Evolutionary conservation across 2,888 invertebrate species (phyloP).

Genomic region (Caenorhabditis sp.): DNA sequence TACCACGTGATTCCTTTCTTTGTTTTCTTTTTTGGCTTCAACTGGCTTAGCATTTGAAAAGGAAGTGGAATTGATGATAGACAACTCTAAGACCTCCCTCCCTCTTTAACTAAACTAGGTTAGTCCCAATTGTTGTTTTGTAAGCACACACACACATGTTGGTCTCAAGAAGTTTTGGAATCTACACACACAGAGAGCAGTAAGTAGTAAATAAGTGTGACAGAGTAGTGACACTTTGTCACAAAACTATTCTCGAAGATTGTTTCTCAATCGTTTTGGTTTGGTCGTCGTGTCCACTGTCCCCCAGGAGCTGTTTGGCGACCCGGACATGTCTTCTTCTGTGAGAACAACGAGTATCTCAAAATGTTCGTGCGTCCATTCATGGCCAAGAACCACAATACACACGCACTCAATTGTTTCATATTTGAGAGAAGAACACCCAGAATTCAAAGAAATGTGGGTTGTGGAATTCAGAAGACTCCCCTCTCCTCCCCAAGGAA

Average conservation of each 20-base stretch:
- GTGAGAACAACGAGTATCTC: conserved; percentile 6
- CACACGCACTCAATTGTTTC: conserved; percentile 50
- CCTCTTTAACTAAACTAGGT: conserved; percentile 48
- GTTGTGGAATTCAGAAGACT: conserved; percentile 45
- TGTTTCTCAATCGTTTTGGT: conserved; percentile 24
- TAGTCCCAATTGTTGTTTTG: conserved; percentile 47
- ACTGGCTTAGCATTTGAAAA: conserved; percentile 21
- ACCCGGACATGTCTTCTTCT: conserved; percentile 44
- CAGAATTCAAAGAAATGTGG: conserved; percentile 27
- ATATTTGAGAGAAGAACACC: conserved; percentile 54
- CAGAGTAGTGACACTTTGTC: conserved; percentile 60
- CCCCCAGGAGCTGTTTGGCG: conserved; percentile 43
- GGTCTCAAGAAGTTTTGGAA: conserved; percentile 24
- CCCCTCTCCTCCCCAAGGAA: conserved; percentile 36
- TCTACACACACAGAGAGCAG: neutral
- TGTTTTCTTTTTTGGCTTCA: conserved; percentile 3
- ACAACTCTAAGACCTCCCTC: conserved; percentile 23
- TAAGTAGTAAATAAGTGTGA: conserved; percentile 63
- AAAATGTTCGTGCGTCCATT: conserved; percentile 46
- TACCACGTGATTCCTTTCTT: conserved; percentile 13
- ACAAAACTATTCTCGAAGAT: conserved; percentile 54
- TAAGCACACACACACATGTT: conserved; percentile 35
- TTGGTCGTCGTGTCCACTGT: conserved; percentile 18
- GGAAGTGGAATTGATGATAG: conserved; percentile 42
- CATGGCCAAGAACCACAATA: conserved; percentile 4